Conservation (phyloP, 2,888 invertebrate genomes). For the Meiosimyza platycephala region DNA sequence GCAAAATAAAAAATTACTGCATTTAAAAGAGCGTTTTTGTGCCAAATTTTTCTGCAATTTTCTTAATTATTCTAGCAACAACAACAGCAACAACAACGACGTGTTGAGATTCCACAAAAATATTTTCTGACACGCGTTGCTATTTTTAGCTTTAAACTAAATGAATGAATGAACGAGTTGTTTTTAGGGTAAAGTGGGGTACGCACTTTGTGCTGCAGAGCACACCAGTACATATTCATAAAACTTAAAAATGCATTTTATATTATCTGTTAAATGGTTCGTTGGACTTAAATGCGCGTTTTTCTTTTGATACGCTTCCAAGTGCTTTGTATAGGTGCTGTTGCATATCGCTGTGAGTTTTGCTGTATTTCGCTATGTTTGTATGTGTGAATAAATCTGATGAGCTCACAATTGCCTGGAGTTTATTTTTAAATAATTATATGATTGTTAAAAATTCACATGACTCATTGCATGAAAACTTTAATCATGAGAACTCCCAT, state of each 20-base stretch:
- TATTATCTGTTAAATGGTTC: too few species aligned
- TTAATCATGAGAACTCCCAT: too few species aligned
- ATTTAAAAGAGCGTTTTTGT: slow-evolving; percentile 41
- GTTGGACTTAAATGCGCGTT: too few species aligned
- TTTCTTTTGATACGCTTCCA: too few species aligned
- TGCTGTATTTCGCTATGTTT: not conserved
- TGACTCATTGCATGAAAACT: not conserved
- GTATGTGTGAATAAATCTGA: not conserved
- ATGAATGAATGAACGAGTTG: too few species aligned
- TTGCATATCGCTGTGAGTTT: too few species aligned
- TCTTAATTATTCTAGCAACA: slow-evolving; percentile 47
- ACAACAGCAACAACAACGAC: slow-evolving; percentile 11
- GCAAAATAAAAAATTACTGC: too few species aligned
- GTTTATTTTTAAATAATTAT: slow-evolving; percentile 22
- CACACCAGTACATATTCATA: too few species aligned
- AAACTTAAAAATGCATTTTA: too few species aligned
- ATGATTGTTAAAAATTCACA: not conserved
- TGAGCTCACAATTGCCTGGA: slow-evolving; percentile 22
- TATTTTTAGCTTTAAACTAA: slow-evolving; percentile 11
- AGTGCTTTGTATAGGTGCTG: too few species aligned
- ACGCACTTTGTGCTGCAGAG: too few species aligned
- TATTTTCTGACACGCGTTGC: slow-evolving; percentile 23
- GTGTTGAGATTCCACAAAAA: slow-evolving; percentile 18
- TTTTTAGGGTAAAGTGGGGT: too few species aligned
- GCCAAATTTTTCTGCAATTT: slow-evolving; percentile 60